A percentile compares a stretch with the other conserved stretches of the same genome.
These are phyloP conservation scores for Falco rusticolus DNA, from an alignment of 2,797 vertebrate species.

Conservation along the genomic window DNA sequence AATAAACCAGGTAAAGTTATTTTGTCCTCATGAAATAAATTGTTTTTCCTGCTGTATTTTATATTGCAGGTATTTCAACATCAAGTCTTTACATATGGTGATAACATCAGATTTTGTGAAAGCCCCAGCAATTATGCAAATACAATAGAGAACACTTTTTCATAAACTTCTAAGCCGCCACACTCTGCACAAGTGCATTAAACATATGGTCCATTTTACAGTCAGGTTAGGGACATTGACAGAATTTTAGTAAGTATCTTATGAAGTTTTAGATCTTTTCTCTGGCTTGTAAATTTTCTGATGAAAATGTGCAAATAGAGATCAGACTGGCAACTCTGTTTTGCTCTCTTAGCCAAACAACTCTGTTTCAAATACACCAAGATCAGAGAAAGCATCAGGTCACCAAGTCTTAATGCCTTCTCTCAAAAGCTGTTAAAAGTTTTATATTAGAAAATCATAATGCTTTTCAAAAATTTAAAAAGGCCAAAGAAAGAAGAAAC, in stretches of 20 bases:
- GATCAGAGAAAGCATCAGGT: neutral
- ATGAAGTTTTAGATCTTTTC: neutral
- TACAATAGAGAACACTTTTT: neutral
- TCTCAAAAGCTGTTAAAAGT: neutral
- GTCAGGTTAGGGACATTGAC: neutral
- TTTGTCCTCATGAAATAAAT: neutral
- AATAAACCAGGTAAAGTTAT: neutral
- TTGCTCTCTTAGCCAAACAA: neutral
- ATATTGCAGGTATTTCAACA: neutral
- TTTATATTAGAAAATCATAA: neutral
- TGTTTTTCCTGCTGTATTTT: neutral
- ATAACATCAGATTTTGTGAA: neutral
- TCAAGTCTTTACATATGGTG: neutral
- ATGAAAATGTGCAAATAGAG: conserved; percentile 4
- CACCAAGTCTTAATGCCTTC: neutral
- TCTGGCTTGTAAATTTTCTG: neutral
- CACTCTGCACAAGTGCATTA: neutral
- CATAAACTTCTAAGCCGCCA: neutral
- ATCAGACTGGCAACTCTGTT: neutral
- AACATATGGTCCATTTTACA: neutral
- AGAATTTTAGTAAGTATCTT: neutral
- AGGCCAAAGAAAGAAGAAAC: neutral
- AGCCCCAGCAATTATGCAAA: neutral
- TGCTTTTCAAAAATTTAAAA: neutral
- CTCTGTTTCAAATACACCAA: neutral